Evolutionary conservation across 2,888 invertebrate genomes (phyloP).

Genomic region (Trichogramma dendrolimi): DNA sequence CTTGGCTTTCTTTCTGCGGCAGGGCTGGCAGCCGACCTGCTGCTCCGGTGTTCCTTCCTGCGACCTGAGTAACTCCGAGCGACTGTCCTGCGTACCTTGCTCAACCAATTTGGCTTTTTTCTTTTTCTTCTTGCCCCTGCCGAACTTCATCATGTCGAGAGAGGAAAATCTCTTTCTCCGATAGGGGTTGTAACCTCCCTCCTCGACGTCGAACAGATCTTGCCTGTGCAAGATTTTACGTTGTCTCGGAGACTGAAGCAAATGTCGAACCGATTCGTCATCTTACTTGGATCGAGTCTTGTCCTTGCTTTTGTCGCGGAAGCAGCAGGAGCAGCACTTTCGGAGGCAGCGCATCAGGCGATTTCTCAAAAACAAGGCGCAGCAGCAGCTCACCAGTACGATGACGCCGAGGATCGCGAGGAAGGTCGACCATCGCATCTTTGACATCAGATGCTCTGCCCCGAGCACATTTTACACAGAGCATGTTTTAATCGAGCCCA

Average conservation of each 20-base stretch:
- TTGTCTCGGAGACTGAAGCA: neutral
- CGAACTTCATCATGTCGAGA: neutral
- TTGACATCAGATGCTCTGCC: constrained; percentile 18
- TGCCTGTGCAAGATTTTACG: neutral
- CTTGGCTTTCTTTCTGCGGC: constrained; percentile 32
- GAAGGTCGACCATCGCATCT: constrained; percentile 23
- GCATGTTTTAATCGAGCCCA: too few species aligned
- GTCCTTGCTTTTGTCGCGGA: constrained; percentile 5
- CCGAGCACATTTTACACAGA: too few species aligned
- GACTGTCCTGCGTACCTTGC: constrained; percentile 28
- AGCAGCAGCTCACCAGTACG: constrained; percentile 32
- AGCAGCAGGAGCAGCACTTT: constrained; percentile 3
- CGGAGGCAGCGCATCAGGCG: constrained; percentile 28
- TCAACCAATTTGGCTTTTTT: constrained; percentile 21
- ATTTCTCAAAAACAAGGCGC: constrained; percentile 32
- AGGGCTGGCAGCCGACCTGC: constrained; percentile 31
- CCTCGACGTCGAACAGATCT: constrained; percentile 17
- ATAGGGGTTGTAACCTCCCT: constrained; percentile 10
- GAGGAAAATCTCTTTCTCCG: neutral
- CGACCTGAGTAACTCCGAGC: constrained; percentile 11
- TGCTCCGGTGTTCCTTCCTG: constrained; percentile 26
- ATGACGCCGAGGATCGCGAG: constrained; percentile 27
- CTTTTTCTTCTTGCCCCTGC: constrained; percentile 21
- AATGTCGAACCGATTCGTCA: neutral
- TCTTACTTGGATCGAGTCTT: neutral